Conservation (phyloP, 2,888 invertebrate species). For the Pterostichus niger region DNA sequence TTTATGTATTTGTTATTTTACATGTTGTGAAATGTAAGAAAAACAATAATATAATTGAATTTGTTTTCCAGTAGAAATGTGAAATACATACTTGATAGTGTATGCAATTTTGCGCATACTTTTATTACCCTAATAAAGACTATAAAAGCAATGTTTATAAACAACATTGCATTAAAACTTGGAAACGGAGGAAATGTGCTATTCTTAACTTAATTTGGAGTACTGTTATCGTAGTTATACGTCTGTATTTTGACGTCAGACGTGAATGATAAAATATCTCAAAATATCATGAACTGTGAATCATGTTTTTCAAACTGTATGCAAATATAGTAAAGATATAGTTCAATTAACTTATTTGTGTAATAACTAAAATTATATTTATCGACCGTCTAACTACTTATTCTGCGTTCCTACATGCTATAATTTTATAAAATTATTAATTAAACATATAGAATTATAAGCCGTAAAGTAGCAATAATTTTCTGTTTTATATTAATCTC, state of each 20-base stretch:
- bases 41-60: conserved; percentile 10
- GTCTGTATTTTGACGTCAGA: conserved; percentile 23
- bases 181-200: conserved; percentile 20
- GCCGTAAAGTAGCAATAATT: too few relatives aligned
- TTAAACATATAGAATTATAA: too few relatives aligned
- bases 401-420: too few relatives aligned
- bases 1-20: background rate
- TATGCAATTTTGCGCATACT: background rate
- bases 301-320: background rate
- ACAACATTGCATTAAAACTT: conserved; percentile 12
- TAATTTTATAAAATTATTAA: too few relatives aligned
- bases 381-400: too few relatives aligned
- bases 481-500: too few relatives aligned
- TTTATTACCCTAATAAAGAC: conserved; percentile 9
- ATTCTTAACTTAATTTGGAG: conserved; percentile 39
- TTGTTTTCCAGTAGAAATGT: background rate
- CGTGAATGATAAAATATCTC: conserved; percentile 33
- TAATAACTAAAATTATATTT: too few relatives aligned
- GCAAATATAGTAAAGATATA: background rate
- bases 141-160: conserved; percentile 12
- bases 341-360: too few relatives aligned
- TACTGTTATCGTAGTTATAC: background rate
- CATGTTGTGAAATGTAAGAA: background rate
- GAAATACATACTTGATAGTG: background rate
- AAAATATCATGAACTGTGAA: conserved; percentile 22